phyloP scores from a whole-genome alignment of 2,888 invertebrate species.

The Apoda limacodes region DNA sequence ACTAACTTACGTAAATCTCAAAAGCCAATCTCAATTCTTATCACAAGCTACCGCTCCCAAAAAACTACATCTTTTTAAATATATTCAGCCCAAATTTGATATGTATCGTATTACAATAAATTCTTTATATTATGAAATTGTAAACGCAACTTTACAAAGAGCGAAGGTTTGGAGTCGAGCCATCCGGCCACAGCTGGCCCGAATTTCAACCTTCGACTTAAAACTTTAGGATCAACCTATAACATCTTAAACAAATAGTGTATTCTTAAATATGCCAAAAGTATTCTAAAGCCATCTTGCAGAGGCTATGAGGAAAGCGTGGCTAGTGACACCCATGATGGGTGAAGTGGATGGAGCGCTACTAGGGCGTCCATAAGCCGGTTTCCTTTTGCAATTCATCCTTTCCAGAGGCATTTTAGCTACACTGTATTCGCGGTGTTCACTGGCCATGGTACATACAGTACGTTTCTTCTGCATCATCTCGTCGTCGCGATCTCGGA shows the following conservation, averaged over 20 bases:
- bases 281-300: constrained; percentile 41
- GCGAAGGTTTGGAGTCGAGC: constrained; percentile 38
- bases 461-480: constrained; percentile 90
- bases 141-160: constrained; percentile 30
- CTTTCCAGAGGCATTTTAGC: constrained; percentile 84
- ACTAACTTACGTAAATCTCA: constrained; percentile 39
- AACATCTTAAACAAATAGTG: constrained; percentile 15
- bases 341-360: constrained; percentile 30
- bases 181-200: constrained; percentile 64
- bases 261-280: constrained; percentile 7
- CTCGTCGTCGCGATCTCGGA: constrained; percentile 86
- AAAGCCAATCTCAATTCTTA: constrained; percentile 42
- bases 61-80: constrained; percentile 39
- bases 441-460: constrained; percentile 82
- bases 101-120: constrained; percentile 68
- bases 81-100: constrained; percentile 62
- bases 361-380: constrained; percentile 47
- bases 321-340: constrained; percentile 30
- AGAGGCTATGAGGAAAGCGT: constrained; percentile 34
- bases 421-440: constrained; percentile 86
- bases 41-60: constrained; percentile 56
- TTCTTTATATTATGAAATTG: constrained; percentile 46
- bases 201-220: constrained; percentile 36
- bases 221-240: constrained; percentile 25
- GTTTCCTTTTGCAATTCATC: constrained; percentile 85